Evolutionary conservation across 2,888 invertebrate species (phyloP).

Genomic region (Lasioglossum villosulum): DNA sequence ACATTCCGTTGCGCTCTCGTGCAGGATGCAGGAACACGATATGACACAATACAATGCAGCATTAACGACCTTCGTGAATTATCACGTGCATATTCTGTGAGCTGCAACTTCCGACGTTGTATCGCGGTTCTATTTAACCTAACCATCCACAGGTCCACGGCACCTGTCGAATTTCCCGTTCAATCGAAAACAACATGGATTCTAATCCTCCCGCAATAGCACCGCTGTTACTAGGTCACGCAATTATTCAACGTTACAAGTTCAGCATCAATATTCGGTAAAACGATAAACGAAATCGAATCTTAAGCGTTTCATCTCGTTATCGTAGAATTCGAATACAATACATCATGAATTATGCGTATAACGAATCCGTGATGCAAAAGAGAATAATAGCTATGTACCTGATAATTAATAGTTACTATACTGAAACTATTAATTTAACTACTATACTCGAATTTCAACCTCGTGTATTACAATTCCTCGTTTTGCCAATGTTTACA

Average conservation of each 20-base stretch:
- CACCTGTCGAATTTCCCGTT: not conserved
- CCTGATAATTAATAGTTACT: not conserved
- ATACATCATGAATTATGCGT: not conserved
- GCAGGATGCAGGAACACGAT: conserved; percentile 45
- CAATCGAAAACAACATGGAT: not conserved
- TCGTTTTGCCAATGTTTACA: not conserved
- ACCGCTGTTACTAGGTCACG: not conserved
- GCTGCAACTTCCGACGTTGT: conserved; percentile 34
- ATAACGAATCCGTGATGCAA: not conserved
- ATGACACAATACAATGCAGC: conserved; percentile 56
- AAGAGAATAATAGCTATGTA: not conserved
- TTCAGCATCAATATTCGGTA: not conserved
- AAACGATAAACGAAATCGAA: not conserved
- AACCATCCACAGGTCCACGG: not conserved
- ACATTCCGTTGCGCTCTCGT: conserved; percentile 44
- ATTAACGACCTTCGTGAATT: conserved; percentile 59
- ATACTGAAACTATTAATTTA: not conserved
- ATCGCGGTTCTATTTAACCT: conserved; percentile 34
- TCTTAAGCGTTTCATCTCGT: not conserved
- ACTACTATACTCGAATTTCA: not conserved
- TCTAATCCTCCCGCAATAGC: not conserved
- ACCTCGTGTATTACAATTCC: not conserved
- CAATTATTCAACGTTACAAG: not conserved
- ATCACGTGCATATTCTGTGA: conserved; percentile 39
- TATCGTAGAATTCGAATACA: not conserved